phyloP scores from a whole-genome alignment of 2,888 invertebrate genomes.

The Resseliella maxima region DNA sequence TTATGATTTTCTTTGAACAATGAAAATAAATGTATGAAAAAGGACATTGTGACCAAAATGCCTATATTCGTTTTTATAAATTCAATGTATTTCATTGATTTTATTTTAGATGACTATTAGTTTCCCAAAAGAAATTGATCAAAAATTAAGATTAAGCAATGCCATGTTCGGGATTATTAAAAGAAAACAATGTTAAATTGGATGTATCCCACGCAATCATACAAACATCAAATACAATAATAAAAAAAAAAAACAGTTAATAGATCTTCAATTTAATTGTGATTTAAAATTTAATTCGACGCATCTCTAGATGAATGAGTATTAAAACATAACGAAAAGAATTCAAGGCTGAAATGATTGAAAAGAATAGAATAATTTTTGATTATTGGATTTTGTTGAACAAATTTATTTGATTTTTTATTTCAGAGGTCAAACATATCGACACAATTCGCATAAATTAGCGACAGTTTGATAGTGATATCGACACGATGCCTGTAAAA shows the following conservation, averaged over 20 bases:
- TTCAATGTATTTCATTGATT: neutral
- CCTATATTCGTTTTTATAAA: neutral
- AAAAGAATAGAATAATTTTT: neutral
- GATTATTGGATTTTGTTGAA: neutral
- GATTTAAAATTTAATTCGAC: neutral
- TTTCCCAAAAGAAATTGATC: neutral
- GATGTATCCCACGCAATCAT: neutral
- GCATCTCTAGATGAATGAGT: neutral
- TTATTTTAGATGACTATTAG: neutral
- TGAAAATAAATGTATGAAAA: too few relatives aligned
- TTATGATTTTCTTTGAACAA: too few relatives aligned
- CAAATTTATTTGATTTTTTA: neutral
- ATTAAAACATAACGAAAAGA: neutral
- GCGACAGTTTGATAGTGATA: neutral
- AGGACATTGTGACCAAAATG: too few relatives aligned
- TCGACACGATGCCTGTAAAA: conserved; percentile 66
- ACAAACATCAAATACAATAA: neutral
- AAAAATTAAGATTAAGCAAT: neutral
- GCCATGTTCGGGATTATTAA: neutral
- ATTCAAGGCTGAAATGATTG: neutral
- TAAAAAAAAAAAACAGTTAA: too few relatives aligned
- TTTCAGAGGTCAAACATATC: conserved; percentile 39
- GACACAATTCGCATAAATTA: neutral
- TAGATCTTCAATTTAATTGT: neutral
- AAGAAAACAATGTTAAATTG: conserved; percentile 30